Evolutionary conservation across 2,797 vertebrate genomes (phyloP), one percentile per base, ranked within the genome.

Genomic region (Alcedo atthis): DNA sequence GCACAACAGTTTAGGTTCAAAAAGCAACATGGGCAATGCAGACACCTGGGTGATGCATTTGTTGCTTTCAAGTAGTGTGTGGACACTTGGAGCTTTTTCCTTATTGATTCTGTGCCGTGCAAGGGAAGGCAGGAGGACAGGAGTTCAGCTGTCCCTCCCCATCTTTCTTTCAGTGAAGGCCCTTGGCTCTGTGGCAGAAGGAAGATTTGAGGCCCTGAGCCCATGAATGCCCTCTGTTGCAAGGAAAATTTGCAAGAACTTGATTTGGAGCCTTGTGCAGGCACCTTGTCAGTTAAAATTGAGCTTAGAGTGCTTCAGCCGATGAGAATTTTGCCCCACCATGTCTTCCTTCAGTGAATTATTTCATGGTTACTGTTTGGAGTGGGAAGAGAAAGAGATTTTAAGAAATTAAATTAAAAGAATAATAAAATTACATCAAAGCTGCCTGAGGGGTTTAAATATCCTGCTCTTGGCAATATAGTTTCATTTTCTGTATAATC

Each of bases 351-450:
- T 54, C 55, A 76, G 30, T 76, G 43, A 6, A 8, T 78, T 73
- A 81, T 81, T 92, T 91, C 87, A 87, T 79, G 73, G 76, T 73
- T 71, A 7, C 51, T 69, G 8, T 83, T 85, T 66, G 40, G 62
- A 83, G n/a, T 25, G 11, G 40, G 48, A 19, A 89, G 64, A 90
- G 84, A 95, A 89, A 78, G 40, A 79, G 85, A 81, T 85, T 89
- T 51, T 46, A 81, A 83, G 64, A 91, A 95, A 95, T 90, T 78
- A 92, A 96, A 93, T 93, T 83, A 93, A 78, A 92, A 73, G 22
- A 93, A 91, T 75, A 93, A 95, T 78, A 92, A 93, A 90, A 87
- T 73, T 59, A 93, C 85, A 81, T 13, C 87, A 58, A 71, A 81
- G 48, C 85, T 81, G 84, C 70, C 66, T 70, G 35, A 83, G 70